phyloP scores from a whole-genome alignment of 2,888 invertebrate species.

The Tenthredo mesomela region DNA sequence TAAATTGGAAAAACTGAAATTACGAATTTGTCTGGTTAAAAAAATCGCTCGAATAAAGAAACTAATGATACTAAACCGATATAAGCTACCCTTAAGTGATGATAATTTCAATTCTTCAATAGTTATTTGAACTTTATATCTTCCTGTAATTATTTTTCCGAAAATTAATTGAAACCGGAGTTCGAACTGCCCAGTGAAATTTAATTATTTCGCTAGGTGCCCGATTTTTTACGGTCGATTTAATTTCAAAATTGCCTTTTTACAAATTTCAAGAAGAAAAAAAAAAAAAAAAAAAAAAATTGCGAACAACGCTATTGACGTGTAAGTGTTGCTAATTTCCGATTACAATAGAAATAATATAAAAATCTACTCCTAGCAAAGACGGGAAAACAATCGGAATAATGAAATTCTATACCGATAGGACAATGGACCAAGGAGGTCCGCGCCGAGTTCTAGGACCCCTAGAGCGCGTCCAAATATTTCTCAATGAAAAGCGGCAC shows the following conservation, averaged over 20 bases:
- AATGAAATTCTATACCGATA: constrained; percentile 20
- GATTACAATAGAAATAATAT: constrained; percentile 47
- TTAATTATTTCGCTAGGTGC: constrained; percentile 30
- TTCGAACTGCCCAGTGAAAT: background rate
- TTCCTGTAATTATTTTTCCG: background rate
- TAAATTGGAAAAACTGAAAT: constrained; percentile 42
- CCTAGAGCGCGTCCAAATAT: constrained; percentile 46
- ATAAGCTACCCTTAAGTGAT: background rate
- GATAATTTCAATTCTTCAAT: constrained; percentile 1
- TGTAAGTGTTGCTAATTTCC: constrained; percentile 42
- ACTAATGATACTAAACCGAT: background rate
- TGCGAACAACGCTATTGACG: constrained; percentile 16
- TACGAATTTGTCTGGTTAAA: background rate
- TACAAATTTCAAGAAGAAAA: background rate
- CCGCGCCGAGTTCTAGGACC: constrained; percentile 18
- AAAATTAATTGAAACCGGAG: constrained; percentile 1
- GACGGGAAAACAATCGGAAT: constrained; percentile 42
- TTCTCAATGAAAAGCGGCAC: constrained; percentile 44
- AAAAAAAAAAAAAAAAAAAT: constrained; percentile 35
- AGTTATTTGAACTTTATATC: background rate
- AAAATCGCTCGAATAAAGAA: constrained; percentile 13
- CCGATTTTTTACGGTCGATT: constrained; percentile 29
- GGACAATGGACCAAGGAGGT: constrained; percentile 34
- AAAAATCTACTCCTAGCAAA: background rate
- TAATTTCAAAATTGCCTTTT: background rate